These are phyloP conservation scores for Diabrotica balteata DNA, from an alignment of 2,888 invertebrate genomes.

Conservation along the genomic window DNA sequence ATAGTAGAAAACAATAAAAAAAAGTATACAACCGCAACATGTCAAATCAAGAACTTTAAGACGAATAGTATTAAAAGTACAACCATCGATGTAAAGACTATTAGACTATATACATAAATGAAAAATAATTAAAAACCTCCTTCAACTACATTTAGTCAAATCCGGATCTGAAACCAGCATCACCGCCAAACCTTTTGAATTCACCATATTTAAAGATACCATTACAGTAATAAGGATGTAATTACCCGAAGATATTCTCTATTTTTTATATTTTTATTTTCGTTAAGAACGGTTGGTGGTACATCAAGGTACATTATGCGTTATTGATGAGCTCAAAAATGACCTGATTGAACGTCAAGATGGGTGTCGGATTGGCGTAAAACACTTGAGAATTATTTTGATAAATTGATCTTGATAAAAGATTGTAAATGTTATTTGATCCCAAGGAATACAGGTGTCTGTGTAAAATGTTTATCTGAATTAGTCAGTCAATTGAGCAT, in stretches of 20 bases:
- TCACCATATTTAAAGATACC: conserved; percentile 7
- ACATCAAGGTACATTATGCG: conserved; percentile 31
- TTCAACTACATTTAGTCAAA: background rate
- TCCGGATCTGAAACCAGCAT: conserved; percentile 7
- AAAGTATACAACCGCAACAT: too few species aligned
- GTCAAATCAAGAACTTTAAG: too few species aligned
- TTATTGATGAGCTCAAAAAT: conserved; percentile 31
- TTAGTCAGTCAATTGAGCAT: conserved; percentile 11
- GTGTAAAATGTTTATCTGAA: conserved; percentile 2
- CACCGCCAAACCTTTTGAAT: conserved; percentile 1
- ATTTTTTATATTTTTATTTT: conserved; percentile 14
- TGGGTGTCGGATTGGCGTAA: conserved; percentile 28
- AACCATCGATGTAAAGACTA: too few species aligned
- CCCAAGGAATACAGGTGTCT: conserved; percentile 2
- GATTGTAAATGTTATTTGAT: conserved; percentile 23
- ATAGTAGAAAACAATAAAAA: too few species aligned
- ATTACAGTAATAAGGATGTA: conserved; percentile 22
- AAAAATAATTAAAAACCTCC: too few species aligned
- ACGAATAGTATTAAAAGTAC: too few species aligned
- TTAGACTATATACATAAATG: too few species aligned
- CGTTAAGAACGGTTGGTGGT: conserved; percentile 9
- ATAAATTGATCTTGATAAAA: conserved; percentile 28
- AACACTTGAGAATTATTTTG: conserved; percentile 27
- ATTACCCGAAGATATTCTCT: conserved; percentile 22
- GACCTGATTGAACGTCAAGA: conserved; percentile 28